Evolutionary conservation across 2,888 invertebrate species (phyloP).

Genomic region (Axea sp.): DNA sequence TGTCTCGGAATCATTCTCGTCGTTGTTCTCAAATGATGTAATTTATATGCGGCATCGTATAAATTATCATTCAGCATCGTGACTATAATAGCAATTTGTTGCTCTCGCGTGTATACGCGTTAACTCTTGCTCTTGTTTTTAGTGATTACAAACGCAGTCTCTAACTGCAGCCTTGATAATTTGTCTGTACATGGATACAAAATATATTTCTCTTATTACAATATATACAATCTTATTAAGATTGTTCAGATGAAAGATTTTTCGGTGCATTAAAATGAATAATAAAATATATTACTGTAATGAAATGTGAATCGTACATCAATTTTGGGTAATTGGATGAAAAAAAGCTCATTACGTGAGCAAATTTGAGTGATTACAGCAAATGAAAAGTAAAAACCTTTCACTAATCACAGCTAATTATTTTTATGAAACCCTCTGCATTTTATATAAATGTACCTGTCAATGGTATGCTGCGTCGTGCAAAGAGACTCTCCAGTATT

Average conservation of each 20-base stretch:
- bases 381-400: conserved; percentile 24
- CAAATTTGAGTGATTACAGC: conserved; percentile 6
- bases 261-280: no score
- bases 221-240: no score
- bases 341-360: no score
- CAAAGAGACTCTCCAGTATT: conserved; percentile 15
- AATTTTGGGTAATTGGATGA: no score
- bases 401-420: conserved; percentile 32
- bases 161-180: conserved; percentile 32
- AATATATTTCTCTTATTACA: not conserved
- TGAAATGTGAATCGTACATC: not conserved
- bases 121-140: conserved; percentile 31
- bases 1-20: no score
- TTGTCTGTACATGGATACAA: conserved; percentile 24
- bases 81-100: conserved; percentile 41
- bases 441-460: conserved; percentile 36
- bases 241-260: no score
- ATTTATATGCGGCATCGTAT: conserved; percentile 36
- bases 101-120: conserved; percentile 33
- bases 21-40: no score
- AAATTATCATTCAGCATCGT: conserved; percentile 41
- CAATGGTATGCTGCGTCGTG: conserved; percentile 26
- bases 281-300: no score
- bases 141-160: conserved; percentile 2
- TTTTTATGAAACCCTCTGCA: conserved; percentile 22